Evolutionary conservation across 1,140 invertebrate species (phyloP), one percentile per base, ranked within the genome.

Genomic region (Galendromus occidentalis): DNA sequence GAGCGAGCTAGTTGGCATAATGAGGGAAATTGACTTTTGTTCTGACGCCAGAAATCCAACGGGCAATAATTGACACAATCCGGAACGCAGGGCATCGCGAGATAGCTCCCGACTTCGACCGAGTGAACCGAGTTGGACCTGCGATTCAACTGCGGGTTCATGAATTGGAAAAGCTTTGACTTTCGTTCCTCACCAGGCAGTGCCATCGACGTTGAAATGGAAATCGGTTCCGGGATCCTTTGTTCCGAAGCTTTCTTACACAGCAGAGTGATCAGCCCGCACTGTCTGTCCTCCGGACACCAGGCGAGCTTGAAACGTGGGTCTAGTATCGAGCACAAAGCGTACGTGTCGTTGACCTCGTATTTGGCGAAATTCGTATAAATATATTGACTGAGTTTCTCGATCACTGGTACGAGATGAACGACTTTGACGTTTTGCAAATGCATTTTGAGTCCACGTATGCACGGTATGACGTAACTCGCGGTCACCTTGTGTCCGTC

Each of bases 241-340:
- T 59, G 51, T 25, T 59, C 51, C 6, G 51, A 59, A 6, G 51
- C 51, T 25, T 59, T 59, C 22, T 33, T 59, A 25, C 51, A 59
- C 33, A 59, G 51, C 22, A 59, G 22, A 17, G 51, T 59, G 22
- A 59, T 59, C 25, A 59, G 33, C 25, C 51, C 33, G 22, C 51
- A 59, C 20, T 59, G 51, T 33, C 51, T 59, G 25, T 59, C 51
- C 33, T 59, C 51, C 14, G 51, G 51, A 59, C 51, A 59, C 51
- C 51, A 59, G 2, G 51, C 51, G 2, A 59, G 22, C 51, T 59
- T 59, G 51, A 59, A 59, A 33, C 51, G 51, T 22, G 51, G 51
- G 51, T 59, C 51, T 17, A 59, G 51, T 29, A 59, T 59, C 51
- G 51, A 59, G 51, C 51, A 59, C 2, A 59, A 9, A 14, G 51